A percentile compares a stretch with the other conserved stretches of the same genome.
Conservation (phyloP, 2,797 vertebrate genomes). For the Phrynocephalus vlangalii region DNA sequence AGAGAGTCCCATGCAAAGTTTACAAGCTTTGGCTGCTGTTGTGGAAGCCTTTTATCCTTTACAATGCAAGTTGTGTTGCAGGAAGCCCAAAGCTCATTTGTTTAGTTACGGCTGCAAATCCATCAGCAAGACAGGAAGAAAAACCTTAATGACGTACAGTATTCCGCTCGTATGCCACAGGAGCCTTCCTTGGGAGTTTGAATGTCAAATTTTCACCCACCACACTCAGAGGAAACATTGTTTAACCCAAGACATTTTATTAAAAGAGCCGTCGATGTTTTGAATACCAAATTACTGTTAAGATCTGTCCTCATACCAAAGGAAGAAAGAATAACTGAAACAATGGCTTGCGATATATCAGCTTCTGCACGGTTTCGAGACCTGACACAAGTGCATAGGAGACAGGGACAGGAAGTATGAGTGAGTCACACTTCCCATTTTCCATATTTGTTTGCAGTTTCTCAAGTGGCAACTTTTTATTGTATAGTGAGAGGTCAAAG, state of each 20-base stretch:
- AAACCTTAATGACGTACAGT: not conserved
- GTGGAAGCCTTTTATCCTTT: not conserved
- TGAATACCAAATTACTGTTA: slow-evolving; percentile 32
- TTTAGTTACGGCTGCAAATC: not conserved
- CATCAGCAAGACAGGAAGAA: not conserved
- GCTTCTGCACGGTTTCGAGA: not conserved
- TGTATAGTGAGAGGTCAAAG: too few species aligned
- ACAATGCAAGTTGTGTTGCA: not conserved
- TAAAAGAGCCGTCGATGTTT: not conserved
- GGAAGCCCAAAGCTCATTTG: not conserved
- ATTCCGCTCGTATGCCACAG: not conserved
- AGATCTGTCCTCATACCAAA: not conserved
- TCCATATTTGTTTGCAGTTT: not conserved
- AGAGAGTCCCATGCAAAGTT: not conserved
- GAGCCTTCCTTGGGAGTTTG: not conserved
- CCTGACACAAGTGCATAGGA: not conserved
- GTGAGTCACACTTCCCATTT: not conserved
- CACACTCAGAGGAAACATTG: not conserved
- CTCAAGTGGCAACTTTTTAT: not conserved
- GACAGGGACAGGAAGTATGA: not conserved
- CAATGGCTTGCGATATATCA: not conserved
- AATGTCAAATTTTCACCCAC: slow-evolving; percentile 12
- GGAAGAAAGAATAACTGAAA: not conserved
- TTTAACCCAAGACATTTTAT: slow-evolving; percentile 1
- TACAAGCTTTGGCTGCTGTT: not conserved